Evolutionary conservation across 2,797 vertebrate species (phyloP).

Genomic region (Pipistrellus pipistrellus): DNA sequence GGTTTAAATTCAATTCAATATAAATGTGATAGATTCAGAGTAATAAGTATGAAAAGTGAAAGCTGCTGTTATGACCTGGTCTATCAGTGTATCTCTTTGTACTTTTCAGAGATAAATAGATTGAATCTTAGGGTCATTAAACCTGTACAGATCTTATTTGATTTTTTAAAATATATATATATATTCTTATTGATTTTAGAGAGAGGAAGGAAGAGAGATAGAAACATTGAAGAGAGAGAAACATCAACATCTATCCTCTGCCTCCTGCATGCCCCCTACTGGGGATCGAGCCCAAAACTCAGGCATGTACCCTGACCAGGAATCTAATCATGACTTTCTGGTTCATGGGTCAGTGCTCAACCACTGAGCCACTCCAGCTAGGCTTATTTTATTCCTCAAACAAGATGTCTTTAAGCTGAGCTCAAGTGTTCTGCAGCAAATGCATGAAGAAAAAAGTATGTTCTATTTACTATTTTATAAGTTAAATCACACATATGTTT

Average conservation of each 20-base stretch:
- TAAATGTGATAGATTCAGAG: neutral
- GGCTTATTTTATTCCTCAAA: conserved; percentile 5
- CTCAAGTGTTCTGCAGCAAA: neutral
- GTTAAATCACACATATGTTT: neutral
- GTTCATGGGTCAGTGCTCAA: no score
- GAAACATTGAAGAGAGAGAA: no score
- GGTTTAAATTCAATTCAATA: conserved; percentile 19
- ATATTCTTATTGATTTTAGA: no score
- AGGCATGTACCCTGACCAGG: no score
- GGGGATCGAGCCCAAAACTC: no score
- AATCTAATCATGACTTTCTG: no score
- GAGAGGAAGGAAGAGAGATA: no score
- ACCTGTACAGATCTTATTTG: neutral
- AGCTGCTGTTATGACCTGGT: neutral
- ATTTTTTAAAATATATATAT: neutral
- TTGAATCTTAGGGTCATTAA: neutral
- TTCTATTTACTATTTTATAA: neutral
- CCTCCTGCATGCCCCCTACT: no score
- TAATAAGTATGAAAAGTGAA: neutral
- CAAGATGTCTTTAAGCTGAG: neutral
- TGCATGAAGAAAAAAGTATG: neutral
- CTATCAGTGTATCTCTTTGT: neutral
- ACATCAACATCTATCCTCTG: no score
- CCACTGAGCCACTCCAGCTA: no score
- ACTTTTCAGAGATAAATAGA: neutral